A percentile compares a stretch with the other conserved stretches of the same genome.
Conservation (phyloP, 2,888 invertebrate genomes). For the Athalia circularis region DNA sequence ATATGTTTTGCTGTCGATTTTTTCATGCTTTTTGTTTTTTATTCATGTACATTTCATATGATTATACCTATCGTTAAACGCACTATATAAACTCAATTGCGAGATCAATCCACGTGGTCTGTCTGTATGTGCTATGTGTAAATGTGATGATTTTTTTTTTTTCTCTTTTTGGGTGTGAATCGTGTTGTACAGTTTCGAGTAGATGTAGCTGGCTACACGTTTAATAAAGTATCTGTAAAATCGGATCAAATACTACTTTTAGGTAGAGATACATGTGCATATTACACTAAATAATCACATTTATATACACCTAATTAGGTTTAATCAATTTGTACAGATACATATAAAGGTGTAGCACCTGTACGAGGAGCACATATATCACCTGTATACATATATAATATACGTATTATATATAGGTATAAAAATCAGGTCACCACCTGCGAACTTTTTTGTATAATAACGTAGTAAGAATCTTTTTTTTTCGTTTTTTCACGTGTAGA, state of each 20-base stretch:
- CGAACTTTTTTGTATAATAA: not conserved
- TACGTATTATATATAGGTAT: not conserved
- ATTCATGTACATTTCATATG: constrained; percentile 17
- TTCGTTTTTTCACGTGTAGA: not conserved
- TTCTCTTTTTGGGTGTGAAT: not conserved
- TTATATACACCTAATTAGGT: not conserved
- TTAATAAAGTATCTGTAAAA: constrained; percentile 13
- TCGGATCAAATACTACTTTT: not conserved
- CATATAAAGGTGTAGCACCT: not conserved
- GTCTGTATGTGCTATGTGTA: not conserved
- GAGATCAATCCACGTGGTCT: constrained; percentile 33
- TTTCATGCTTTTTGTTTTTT: not conserved
- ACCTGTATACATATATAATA: constrained; percentile 5
- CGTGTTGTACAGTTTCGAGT: constrained; percentile 4
- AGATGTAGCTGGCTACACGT: constrained; percentile 24
- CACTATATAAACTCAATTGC: constrained; percentile 40
- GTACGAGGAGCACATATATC: not conserved
- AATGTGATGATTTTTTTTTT: not conserved
- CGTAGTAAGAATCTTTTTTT: not conserved
- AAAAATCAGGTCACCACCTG: constrained; percentile 35
- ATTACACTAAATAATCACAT: not conserved
- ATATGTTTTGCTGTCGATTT: not conserved
- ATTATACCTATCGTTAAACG: constrained; percentile 30
- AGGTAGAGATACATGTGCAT: constrained; percentile 6
- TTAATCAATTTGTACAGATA: constrained; percentile 16